Conservation (phyloP, 2,888 invertebrate species). For the Dicycla oo region DNA sequence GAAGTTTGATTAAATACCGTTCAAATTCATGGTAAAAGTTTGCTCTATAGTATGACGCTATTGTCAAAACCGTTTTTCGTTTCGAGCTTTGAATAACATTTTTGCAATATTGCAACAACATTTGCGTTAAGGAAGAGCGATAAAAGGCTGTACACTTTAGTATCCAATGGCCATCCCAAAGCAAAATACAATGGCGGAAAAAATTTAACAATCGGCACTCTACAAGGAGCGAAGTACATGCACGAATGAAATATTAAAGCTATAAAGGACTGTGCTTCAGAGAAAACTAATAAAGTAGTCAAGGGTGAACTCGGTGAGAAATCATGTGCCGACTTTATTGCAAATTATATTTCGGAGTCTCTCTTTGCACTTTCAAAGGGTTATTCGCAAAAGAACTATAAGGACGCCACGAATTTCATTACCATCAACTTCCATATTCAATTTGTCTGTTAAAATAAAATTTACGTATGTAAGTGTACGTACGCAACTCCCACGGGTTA, state of each 20-base stretch:
- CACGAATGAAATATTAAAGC: constrained; percentile 76
- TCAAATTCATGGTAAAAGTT: constrained; percentile 40
- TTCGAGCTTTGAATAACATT: constrained; percentile 24
- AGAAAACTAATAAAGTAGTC: constrained; percentile 84
- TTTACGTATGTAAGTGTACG: constrained; percentile 21
- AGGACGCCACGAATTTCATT: constrained; percentile 45
- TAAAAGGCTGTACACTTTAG: constrained; percentile 65
- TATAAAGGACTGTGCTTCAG: constrained; percentile 76
- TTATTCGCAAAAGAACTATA: constrained; percentile 63
- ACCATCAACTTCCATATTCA: constrained; percentile 38
- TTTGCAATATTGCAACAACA: constrained; percentile 30
- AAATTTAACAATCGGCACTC: constrained; percentile 73
- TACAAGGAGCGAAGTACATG: constrained; percentile 68
- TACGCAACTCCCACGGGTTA: constrained; percentile 15
- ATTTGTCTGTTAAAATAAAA: constrained; percentile 48
- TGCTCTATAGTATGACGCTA: constrained; percentile 17
- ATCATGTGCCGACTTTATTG: constrained; percentile 80
- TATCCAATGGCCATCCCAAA: constrained; percentile 65
- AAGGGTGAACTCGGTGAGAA: constrained; percentile 76
- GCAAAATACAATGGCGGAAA: constrained; percentile 71
- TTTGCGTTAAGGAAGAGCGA: constrained; percentile 42
- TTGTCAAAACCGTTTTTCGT: constrained; percentile 23
- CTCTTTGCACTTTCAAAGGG: constrained; percentile 63
- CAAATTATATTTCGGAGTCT: constrained; percentile 80
- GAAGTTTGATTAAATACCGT: constrained; percentile 62